Percentiles rank a stretch among this genome's conserved stretches.
These are phyloP conservation scores for Agrochola macilenta DNA, from an alignment of 2,888 invertebrate genomes.

Conservation along the genomic window DNA sequence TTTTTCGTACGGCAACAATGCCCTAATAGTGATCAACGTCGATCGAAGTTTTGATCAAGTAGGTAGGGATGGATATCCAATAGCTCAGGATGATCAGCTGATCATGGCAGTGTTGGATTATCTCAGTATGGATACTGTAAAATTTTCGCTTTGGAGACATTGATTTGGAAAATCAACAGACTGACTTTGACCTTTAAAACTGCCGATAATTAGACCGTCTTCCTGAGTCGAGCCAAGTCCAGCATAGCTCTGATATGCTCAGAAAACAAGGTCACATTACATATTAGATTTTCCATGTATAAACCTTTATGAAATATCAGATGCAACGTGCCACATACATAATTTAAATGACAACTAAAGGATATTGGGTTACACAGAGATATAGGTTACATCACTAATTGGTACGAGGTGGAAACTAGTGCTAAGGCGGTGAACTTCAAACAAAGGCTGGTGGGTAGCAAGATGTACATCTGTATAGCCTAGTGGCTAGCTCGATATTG, in stretches of 20 bases:
- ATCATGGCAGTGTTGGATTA: not conserved
- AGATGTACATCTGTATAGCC: not conserved
- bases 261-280: not conserved
- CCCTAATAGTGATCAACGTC: not conserved
- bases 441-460: not conserved
- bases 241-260: not conserved
- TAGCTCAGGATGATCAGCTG: not conserved
- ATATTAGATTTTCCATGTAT: not conserved
- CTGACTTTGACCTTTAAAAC: not conserved
- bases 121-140: not conserved
- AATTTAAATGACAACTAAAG: not conserved
- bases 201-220: not conserved
- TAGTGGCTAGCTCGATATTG: not conserved
- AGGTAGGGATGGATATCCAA: not conserved
- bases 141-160: not conserved
- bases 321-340: not conserved
- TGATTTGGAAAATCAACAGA: not conserved
- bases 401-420: not conserved
- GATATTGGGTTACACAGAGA: conserved; percentile 9
- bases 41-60: not conserved
- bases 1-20: not conserved
- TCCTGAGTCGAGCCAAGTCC: not conserved
- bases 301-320: not conserved
- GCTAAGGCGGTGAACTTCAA: not conserved
- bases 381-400: conserved; percentile 24